Evolutionary conservation across 2,888 invertebrate species (phyloP).

Genomic region (Cephus sareptanus): DNA sequence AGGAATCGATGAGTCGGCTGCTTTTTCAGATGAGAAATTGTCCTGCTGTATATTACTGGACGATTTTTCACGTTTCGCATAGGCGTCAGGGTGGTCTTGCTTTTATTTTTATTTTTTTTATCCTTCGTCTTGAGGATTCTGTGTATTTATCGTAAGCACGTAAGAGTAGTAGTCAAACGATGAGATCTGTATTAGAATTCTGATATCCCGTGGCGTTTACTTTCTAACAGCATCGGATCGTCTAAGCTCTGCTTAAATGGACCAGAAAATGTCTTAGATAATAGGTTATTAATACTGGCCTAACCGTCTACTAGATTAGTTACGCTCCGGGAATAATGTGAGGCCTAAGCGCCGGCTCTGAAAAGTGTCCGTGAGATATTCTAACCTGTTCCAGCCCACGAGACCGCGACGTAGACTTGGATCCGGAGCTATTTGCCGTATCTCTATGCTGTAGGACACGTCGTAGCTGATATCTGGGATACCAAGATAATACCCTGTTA

Average conservation of each 20-base stretch:
- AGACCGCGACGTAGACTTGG: constrained; percentile 19
- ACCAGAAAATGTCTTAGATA: constrained; percentile 33
- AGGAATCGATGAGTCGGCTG: background rate
- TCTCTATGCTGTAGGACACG: constrained; percentile 18
- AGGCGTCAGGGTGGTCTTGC: background rate
- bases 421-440: constrained; percentile 4
- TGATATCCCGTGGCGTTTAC: background rate
- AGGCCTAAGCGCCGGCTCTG: constrained; percentile 25
- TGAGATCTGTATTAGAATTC: background rate
- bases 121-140: background rate
- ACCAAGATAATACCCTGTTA: constrained; percentile 41
- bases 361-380: constrained; percentile 14
- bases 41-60: background rate
- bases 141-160: background rate
- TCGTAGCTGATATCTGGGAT: constrained; percentile 33
- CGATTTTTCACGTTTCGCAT: background rate
- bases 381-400: constrained; percentile 21
- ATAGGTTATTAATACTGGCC: constrained; percentile 35
- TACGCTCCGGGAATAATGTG: constrained; percentile 36
- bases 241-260: constrained; percentile 20
- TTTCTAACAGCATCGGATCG: background rate
- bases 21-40: background rate
- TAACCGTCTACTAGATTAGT: constrained; percentile 39
- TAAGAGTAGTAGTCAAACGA: background rate
- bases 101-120: background rate